Conservation (phyloP, 2,888 invertebrate genomes). For the Drosophila affinis region DNA sequence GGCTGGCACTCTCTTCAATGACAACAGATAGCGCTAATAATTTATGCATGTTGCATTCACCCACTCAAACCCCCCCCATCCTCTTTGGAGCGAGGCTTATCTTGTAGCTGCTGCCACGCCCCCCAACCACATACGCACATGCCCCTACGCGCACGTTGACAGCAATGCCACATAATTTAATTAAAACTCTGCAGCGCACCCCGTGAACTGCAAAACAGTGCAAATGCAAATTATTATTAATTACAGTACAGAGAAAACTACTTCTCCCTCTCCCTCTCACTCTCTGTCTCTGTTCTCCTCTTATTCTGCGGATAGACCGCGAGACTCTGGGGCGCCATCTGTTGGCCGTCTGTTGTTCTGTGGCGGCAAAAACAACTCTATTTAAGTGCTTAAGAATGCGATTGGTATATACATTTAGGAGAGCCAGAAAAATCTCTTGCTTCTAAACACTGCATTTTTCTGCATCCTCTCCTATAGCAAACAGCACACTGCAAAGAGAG, state of each 20-base stretch:
- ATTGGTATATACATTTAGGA: slow-evolving; percentile 47
- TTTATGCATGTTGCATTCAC: slow-evolving; percentile 65
- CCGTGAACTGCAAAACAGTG: slow-evolving; percentile 71
- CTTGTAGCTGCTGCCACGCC: slow-evolving; percentile 44
- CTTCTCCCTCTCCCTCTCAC: slow-evolving; percentile 8
- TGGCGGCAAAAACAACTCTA: slow-evolving; percentile 50
- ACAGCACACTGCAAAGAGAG: background rate
- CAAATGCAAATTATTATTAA: slow-evolving; percentile 79
- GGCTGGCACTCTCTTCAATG: slow-evolving; percentile 50
- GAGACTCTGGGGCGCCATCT: slow-evolving; percentile 53
- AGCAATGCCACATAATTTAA: slow-evolving; percentile 72
- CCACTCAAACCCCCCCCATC: slow-evolving; percentile 1
- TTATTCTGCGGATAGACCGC: slow-evolving; percentile 16
- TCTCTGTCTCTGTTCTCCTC: background rate
- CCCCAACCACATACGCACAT: slow-evolving; percentile 8
- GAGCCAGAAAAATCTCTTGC: slow-evolving; percentile 33
- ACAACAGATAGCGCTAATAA: slow-evolving; percentile 64
- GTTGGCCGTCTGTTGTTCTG: slow-evolving; percentile 39
- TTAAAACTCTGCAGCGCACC: slow-evolving; percentile 77
- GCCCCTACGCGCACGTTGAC: slow-evolving; percentile 25
- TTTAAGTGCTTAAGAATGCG: slow-evolving; percentile 32
- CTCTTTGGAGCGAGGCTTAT: slow-evolving; percentile 26
- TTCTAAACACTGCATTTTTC: no score
- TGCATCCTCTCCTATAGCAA: slow-evolving; percentile 21
- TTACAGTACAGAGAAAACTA: slow-evolving; percentile 65